These are phyloP conservation scores for Camponotus pennsylvanicus DNA, from an alignment of 1,140 invertebrate species.

Conservation along the genomic window DNA sequence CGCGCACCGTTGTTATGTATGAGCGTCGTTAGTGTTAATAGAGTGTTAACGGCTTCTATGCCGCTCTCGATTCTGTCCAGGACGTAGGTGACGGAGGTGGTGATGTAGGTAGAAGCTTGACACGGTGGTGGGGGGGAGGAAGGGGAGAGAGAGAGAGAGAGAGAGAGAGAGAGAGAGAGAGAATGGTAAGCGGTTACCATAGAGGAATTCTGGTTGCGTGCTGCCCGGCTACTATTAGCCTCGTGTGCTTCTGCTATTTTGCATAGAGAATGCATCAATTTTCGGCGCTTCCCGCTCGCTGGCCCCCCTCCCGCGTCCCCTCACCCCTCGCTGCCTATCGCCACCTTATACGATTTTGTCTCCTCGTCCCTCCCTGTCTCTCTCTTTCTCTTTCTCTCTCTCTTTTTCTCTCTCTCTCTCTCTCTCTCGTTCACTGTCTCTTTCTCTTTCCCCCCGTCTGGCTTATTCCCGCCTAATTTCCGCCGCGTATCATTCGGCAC, in stretches of 20 bases:
- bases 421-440: not conserved
- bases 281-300: constrained; percentile 77
- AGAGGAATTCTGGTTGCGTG: constrained; percentile 73
- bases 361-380: not conserved
- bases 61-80: constrained; percentile 81
- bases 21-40: constrained; percentile 86
- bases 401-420: too few species aligned
- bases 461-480: constrained; percentile 54
- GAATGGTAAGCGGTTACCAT: constrained; percentile 63
- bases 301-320: constrained; percentile 32
- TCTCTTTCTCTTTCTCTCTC: too few species aligned
- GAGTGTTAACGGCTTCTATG: constrained; percentile 85
- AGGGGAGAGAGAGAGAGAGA: too few species aligned
- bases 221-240: constrained; percentile 71
- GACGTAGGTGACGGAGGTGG: constrained; percentile 75
- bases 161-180: not conserved
- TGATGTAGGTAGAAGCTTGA: constrained; percentile 72
- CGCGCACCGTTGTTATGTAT: constrained; percentile 82
- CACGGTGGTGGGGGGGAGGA: constrained; percentile 39
- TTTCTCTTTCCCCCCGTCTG: not conserved
- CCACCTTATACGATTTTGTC: constrained; percentile 63
- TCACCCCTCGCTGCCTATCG: constrained; percentile 6
- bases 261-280: constrained; percentile 81
- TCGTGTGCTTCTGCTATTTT: constrained; percentile 76
- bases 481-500: constrained; percentile 50